Base-by-base conservation (phyloP, 2,888 invertebrate species). In the Dimorphilus gyrociliatus region DNA sequence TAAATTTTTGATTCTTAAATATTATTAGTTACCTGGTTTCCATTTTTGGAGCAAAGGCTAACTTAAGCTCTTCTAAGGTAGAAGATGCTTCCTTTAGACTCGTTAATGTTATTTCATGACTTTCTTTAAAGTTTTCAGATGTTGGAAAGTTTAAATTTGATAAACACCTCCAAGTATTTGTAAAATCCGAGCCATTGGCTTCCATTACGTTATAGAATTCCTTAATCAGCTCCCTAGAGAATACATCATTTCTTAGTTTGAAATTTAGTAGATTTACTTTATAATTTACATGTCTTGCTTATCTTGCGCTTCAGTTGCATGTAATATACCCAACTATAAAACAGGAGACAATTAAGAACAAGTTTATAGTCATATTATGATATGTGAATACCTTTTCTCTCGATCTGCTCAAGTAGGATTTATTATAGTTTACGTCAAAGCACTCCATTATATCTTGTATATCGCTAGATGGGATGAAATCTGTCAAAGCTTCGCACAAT, bases 171-270 rank as follows among this genome's bases (percentile, higher is more conserved):
- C 64, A 66, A 33, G 51, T 50, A 41, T 64, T 65, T 10, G 74
- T 75, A 43, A 74, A 75, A 50, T 75, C 75, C 6, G 73, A 71
- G 14, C 72, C 72, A 1, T 72, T 72, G 33, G 69, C 68, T 44
- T 72, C 68, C 72, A 75, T 71, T 55, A 72, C 70, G 16, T 69
- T 66, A 12, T 74, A 53, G 5, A 75, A 65, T 24, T 66, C 65
- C 32, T 69, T 65, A 1, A 73, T 44, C 13, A 66, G 42, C 3
- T 54, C 44, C 23, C 60, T 60, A 40, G 6, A 28, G 29, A 4
- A 29, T 14, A 21, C n/a, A n/a, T n/a, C n/a, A n/a, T n/a, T n/a
- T n/a, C n/a, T n/a, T n/a, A n/a, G n/a, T n/a, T n/a, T n/a, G n/a
- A n/a, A n/a, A n/a, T n/a, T n/a, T n/a, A n/a, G n/a, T n/a, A n/a